Percentiles rank a stretch among this genome's conserved stretches.
phyloP scores from a whole-genome alignment of 2,797 vertebrate genomes.

The Distichodus sexfasciatus region DNA sequence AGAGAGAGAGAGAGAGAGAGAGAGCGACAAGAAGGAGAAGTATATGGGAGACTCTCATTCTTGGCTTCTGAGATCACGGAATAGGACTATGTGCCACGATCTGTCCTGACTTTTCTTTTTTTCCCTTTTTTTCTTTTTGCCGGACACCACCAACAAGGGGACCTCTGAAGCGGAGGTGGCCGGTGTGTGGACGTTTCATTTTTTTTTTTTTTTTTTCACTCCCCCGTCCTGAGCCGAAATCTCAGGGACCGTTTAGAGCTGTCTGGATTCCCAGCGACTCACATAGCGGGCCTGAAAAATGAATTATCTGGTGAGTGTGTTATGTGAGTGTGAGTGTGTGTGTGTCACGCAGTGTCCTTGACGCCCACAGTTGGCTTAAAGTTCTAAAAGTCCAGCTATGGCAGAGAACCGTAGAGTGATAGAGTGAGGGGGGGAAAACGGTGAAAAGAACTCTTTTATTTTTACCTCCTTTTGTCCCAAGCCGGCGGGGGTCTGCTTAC shows the following conservation, averaged over 20 bases:
- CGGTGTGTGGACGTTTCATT: conserved; percentile 31
- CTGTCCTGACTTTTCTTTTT: conserved; percentile 44
- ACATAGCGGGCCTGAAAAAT: conserved; percentile 56
- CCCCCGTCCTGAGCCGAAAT: conserved; percentile 19
- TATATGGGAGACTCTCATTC: conserved; percentile 69
- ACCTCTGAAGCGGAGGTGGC: conserved; percentile 33
- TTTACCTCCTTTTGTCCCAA: conserved; percentile 63
- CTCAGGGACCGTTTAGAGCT: conserved; percentile 45
- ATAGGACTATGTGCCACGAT: conserved; percentile 67
- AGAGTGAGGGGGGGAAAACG: conserved; percentile 18
- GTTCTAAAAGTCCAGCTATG: conserved; percentile 38
- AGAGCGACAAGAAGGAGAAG: conserved; percentile 36
- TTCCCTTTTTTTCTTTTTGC: conserved; percentile 22
- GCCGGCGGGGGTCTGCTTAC: conserved; percentile 47
- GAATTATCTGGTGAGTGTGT: conserved; percentile 65
- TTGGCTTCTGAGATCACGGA: conserved; percentile 75
- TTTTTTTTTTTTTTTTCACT: conserved; percentile 14
- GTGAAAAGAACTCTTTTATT: conserved; percentile 45
- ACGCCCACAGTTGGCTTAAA: conserved; percentile 29
- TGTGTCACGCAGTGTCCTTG: conserved; percentile 42
- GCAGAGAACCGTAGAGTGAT: conserved; percentile 19
- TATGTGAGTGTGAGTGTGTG: conserved; percentile 22
- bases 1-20: conserved; percentile 24
- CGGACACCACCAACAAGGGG: conserved; percentile 27
- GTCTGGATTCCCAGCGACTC: conserved; percentile 51